phyloP scores from a whole-genome alignment of 2,888 invertebrate genomes.

The Gortyna flavago region DNA sequence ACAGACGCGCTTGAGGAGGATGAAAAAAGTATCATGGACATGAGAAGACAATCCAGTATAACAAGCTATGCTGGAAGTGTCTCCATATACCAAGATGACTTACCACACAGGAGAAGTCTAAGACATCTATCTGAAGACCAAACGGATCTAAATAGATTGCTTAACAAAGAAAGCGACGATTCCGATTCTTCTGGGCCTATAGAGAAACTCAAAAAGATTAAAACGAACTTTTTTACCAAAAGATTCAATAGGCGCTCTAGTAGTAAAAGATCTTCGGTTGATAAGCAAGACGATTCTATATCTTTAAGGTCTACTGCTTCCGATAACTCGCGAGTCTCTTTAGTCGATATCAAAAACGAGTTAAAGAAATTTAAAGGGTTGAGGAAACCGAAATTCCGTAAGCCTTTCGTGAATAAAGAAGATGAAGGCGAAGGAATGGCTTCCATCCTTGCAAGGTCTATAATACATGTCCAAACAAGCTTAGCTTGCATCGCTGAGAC shows the following conservation, averaged over 20 bases:
- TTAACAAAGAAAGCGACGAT: constrained; percentile 89
- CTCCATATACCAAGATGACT: constrained; percentile 84
- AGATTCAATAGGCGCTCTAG: constrained; percentile 89
- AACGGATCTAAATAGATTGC: constrained; percentile 81
- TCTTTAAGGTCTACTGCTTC: constrained; percentile 89
- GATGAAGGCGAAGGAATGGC: constrained; percentile 91
- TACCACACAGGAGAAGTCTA: constrained; percentile 80
- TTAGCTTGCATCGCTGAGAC: constrained; percentile 90
- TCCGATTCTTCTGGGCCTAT: constrained; percentile 86
- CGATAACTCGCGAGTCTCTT: constrained; percentile 85
- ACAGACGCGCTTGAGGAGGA: constrained; percentile 83
- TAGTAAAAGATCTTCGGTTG: constrained; percentile 80
- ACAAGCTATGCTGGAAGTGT: constrained; percentile 80
- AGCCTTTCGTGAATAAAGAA: constrained; percentile 77
- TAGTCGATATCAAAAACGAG: constrained; percentile 84
- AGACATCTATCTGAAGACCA: constrained; percentile 85
- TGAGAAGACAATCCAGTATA: constrained; percentile 76
- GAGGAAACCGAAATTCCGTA: constrained; percentile 83
- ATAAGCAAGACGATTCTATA: constrained; percentile 88
- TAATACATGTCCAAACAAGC: constrained; percentile 90
- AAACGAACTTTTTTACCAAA: constrained; percentile 90
- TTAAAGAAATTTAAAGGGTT: constrained; percentile 84
- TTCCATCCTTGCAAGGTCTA: constrained; percentile 91
- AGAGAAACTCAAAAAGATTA: constrained; percentile 91
- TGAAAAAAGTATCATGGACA: constrained; percentile 76